phyloP scores from a whole-genome alignment of 2,888 invertebrate genomes.

The Tetranychus truncatus region DNA sequence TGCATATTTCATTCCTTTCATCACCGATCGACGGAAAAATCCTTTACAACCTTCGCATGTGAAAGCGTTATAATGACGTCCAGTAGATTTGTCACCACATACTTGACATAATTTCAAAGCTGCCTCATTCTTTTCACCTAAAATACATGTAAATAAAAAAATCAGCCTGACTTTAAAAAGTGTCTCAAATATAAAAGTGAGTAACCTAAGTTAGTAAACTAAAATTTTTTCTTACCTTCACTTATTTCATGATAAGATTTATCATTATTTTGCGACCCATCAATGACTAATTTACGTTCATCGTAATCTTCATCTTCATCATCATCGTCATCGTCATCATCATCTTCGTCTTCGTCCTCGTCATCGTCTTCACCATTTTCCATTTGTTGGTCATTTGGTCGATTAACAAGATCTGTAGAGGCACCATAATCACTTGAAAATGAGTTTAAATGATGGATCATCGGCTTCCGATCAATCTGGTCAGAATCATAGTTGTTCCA shows the following conservation, averaged over 20 bases:
- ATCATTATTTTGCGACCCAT: not conserved
- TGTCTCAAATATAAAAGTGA: no score
- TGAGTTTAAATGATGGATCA: not conserved
- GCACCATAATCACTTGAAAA: not conserved
- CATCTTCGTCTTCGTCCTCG: no score
- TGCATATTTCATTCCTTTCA: constrained; percentile 4
- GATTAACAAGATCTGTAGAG: not conserved
- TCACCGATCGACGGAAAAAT: constrained; percentile 9
- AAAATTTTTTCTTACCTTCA: no score
- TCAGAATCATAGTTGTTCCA: not conserved
- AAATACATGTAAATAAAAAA: no score
- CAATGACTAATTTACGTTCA: no score
- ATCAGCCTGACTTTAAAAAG: no score
- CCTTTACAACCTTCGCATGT: constrained; percentile 16
- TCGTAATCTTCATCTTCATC: no score
- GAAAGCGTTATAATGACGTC: constrained; percentile 13
- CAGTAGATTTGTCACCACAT: constrained; percentile 4
- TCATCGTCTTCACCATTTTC: no score
- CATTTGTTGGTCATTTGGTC: not conserved
- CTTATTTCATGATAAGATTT: no score
- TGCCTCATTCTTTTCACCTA: no score
- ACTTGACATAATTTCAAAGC: not conserved
- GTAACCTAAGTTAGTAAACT: no score
- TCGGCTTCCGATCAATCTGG: not conserved
- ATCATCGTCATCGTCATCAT: no score